Conservation (phyloP, 2,888 invertebrate species). For the Tetranychus piercei region DNA sequence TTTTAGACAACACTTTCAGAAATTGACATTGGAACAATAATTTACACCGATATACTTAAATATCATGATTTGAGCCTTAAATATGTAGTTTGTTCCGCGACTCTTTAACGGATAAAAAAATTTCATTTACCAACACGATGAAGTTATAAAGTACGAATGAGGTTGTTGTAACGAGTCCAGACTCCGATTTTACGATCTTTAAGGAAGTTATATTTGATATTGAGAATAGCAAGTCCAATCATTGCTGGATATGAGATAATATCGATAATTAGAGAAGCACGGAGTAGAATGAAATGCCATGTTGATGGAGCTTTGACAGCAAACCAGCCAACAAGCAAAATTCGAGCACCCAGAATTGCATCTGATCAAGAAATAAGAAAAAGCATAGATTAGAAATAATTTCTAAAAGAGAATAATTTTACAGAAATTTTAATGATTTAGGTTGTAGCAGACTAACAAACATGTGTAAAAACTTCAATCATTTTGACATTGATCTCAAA, state of each 20-base stretch:
- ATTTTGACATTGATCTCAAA: no score
- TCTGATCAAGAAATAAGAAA: neutral
- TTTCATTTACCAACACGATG: neutral
- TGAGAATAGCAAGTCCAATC: neutral
- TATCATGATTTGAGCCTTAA: no score
- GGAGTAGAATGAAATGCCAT: neutral
- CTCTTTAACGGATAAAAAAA: no score
- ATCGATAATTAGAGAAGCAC: neutral
- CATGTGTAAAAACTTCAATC: no score
- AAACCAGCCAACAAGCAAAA: neutral
- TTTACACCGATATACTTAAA: no score
- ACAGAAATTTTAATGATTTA: no score
- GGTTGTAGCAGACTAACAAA: no score
- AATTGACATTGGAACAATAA: no score
- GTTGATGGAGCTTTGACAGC: neutral
- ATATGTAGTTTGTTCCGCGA: no score
- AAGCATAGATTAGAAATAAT: neutral
- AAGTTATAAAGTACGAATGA: neutral
- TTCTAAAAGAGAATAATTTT: no score
- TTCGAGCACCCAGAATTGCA: neutral
- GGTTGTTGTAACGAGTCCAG: neutral
- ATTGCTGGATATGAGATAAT: constrained; percentile 4
- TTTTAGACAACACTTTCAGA: no score
- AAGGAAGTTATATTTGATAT: neutral
- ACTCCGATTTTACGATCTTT: neutral